Conservation (phyloP, 1,140 invertebrate species). For the Eurosta solidaginis region DNA sequence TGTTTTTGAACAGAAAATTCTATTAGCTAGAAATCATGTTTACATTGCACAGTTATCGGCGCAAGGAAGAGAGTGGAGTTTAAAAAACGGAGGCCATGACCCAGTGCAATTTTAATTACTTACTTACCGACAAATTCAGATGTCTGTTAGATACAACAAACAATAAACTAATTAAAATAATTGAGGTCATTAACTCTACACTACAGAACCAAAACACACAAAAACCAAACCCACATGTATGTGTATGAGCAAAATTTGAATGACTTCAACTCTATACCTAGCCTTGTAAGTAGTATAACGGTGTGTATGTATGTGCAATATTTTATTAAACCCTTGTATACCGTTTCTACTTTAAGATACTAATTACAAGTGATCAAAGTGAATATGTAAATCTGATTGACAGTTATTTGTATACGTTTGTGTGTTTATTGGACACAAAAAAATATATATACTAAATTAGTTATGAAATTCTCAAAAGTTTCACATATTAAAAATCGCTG, state of each 20-base stretch:
- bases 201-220: neutral
- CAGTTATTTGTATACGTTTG: neutral
- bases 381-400: neutral
- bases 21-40: too few relatives aligned
- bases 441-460: neutral
- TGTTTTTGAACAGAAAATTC: too few relatives aligned
- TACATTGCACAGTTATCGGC: neutral
- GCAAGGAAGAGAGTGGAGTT: neutral
- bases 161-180: slow-evolving; percentile 17
- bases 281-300: neutral
- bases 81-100: neutral
- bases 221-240: neutral
- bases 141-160: slow-evolving; percentile 1
- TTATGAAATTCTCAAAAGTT: neutral
- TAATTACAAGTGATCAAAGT: slow-evolving; percentile 9
- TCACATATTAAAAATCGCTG: too few relatives aligned
- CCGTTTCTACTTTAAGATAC: neutral
- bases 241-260: neutral
- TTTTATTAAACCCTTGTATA: too few relatives aligned
- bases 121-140: neutral
- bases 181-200: neutral
- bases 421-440: neutral
- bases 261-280: neutral
- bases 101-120: slow-evolving; percentile 2
- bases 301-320: neutral